phyloP scores from a whole-genome alignment of 2,797 vertebrate species.

The Girardinus metallicus region DNA sequence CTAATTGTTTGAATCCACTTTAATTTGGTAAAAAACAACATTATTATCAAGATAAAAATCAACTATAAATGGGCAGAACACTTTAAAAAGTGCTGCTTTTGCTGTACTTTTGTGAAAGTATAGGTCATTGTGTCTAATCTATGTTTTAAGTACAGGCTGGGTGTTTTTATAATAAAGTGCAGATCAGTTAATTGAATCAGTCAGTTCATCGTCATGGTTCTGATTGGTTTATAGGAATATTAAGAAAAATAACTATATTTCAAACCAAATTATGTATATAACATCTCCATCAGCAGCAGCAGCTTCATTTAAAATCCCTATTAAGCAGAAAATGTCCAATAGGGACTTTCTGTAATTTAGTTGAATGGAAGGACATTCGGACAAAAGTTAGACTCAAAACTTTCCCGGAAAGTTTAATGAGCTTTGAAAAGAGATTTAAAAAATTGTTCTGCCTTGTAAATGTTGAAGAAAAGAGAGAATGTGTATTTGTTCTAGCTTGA shows the following conservation, averaged over 20 bases:
- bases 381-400: neutral
- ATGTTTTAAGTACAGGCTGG: too few species aligned
- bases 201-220: too few species aligned
- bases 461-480: neutral
- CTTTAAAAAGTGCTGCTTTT: neutral
- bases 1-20: neutral
- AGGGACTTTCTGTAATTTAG: neutral
- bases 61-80: neutral
- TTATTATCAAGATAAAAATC: neutral
- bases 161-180: neutral
- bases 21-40: neutral
- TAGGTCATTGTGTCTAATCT: neutral
- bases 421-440: neutral
- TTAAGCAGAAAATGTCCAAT: neutral
- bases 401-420: neutral
- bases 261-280: neutral
- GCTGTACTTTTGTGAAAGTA: neutral
- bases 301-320: neutral
- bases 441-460: neutral
- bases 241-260: neutral
- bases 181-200: neutral
- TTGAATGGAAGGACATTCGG: neutral
- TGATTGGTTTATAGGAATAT: too few species aligned
- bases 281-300: neutral
- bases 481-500: neutral